Evolutionary conservation across 2,888 invertebrate species (phyloP), one percentile per base, ranked within the genome.

Genomic region (Chelonus formosanus): DNA sequence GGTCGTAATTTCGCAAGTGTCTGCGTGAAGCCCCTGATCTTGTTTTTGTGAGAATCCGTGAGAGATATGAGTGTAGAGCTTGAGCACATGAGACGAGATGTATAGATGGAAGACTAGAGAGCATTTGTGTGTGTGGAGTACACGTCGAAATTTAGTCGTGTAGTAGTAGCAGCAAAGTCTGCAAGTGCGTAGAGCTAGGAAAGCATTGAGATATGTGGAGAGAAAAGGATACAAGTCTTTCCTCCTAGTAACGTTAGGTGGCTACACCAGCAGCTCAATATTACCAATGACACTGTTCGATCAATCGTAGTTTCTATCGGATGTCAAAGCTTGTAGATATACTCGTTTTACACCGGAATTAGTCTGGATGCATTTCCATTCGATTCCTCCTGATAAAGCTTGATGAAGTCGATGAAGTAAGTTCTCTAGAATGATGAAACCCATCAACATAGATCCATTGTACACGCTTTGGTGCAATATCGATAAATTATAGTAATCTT

Each of bases 1-100:
- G 76, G 73, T 78, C 78, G 79, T 79, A 78, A 80, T 80, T 80
- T 77, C 74, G 74, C 74, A 73, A 73, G 74, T 79, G 78, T 78
- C 79, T 79, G 79, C 74, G 80, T 77, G 74, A 69, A 67, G 64
- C 70, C 68, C 54, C 44, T 63, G 64, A 45, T 56, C 50, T 44
- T 43, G 55, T 43, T 56, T 55, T 32, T 50, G 55, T 48, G 50
- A 50, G 50, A 6, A 10, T 44, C 36, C 47, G 20, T 47, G 36
- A 10, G 40, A n/a, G 36, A 45, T 34, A 47, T 6, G 34, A 32
- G 52, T 32, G 52, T 6, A 40, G 5, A 6, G 40, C 6, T 40
- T 40, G 6, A 40, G 52, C 34, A 52, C 52, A 52, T 52, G 34
- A 52, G 34, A 6, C 48, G 8, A n/a, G 31, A 48, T 5, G 48